These are phyloP conservation scores for Momotus momota DNA, from an alignment of 2,797 vertebrate genomes.

Conservation along the genomic window DNA sequence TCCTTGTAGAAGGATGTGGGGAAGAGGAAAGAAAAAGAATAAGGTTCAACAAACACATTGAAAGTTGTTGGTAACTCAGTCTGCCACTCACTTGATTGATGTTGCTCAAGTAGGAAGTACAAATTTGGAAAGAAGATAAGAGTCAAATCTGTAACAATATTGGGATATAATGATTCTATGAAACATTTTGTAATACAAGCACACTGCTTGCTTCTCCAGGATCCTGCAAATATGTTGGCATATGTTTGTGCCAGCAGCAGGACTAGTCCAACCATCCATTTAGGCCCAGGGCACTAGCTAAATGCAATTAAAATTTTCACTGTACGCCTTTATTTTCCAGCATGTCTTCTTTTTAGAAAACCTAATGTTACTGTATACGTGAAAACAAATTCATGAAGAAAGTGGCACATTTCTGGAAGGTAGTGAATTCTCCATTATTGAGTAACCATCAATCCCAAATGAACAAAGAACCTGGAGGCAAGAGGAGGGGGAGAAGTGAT, in stretches of 20 bases:
- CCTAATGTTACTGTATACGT: rapidly evolving
- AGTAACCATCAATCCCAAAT: not conserved
- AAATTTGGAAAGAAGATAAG: not conserved
- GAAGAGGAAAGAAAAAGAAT: not conserved
- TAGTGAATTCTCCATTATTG: not conserved
- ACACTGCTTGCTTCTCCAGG: not conserved
- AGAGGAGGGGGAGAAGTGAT: not conserved
- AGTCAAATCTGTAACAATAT: not conserved
- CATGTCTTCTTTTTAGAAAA: not conserved
- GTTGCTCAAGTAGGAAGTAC: not conserved
- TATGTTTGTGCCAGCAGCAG: not conserved
- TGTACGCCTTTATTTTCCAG: not conserved
- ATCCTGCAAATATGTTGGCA: not conserved
- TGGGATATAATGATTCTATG: too few relatives aligned
- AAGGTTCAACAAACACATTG: not conserved
- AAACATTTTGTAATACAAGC: not conserved
- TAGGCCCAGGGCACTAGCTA: not conserved
- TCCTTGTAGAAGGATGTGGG: not conserved
- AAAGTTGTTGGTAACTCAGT: not conserved
- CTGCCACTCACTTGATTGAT: not conserved
- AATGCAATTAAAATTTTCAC: not conserved
- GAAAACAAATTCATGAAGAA: not conserved
- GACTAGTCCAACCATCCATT: not conserved
- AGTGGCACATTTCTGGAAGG: not conserved
- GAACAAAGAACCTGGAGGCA: not conserved